Base-by-base conservation (phyloP, 2,113 vertebrate genomes). In the Pterocles burchelli region DNA sequence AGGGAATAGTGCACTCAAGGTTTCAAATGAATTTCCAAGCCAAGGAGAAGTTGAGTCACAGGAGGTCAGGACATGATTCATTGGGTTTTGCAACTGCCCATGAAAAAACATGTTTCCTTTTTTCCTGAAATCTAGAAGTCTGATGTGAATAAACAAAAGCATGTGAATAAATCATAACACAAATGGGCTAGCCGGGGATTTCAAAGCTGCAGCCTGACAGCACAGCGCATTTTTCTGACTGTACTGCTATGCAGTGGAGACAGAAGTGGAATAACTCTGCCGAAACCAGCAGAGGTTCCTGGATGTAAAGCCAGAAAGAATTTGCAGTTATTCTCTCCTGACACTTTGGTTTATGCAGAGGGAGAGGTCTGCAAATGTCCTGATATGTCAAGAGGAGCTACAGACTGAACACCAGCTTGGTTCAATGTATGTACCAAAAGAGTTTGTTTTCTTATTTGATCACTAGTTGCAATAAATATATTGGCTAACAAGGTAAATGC, bases 101-200 rank as follows among this genome's bases (percentile, higher is more conserved):
- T 36, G 61, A 38, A 78, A 78, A 84, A 93, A 45, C 17, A 2
- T 5, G 26, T 52, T 86, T 84, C 70, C 31, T 59, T 77, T 91
- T 71, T 73, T 21, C 75, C 70, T 76, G 61, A 79, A 96, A 92
- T 38, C 61, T 18, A 11, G n/a, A 70, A 82, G 29, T 68, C 54
- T 84, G 38, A 65, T 65, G 80, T 79, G 83, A 84, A 92, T 92
- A 94, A 94, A 87, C 46, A 89, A 72, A 93, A 14, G 57, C 7
- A 7, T 25, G 88, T 89, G 59, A 92, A 87, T 89, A 92, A 96
- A 92, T 86, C 70, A 68, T 87, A 66, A 75, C 34, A 21, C 76
- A 85, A 75, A 89, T 13, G 26, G 62, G 43, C 70, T 79, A 65
- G 73, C 65, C 54, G 82, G 90, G 70, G 83, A 79, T 90, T 94